Evolutionary conservation across 2,888 invertebrate genomes (phyloP), one percentile per base, ranked within the genome.

Genomic region (Augochlorella aurata): DNA sequence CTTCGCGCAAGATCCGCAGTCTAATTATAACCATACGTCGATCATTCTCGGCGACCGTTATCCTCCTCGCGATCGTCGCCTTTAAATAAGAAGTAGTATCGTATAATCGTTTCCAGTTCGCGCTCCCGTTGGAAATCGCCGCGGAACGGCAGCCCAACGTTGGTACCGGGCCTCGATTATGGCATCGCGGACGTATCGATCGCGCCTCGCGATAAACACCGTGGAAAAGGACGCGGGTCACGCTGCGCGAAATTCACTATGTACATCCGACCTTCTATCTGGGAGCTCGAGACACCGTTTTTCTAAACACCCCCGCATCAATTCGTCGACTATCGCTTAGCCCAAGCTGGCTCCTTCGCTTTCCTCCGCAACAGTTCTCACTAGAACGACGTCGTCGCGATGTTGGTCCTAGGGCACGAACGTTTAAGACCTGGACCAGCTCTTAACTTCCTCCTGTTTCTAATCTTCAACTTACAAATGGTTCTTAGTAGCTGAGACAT

Each of bases 81-180:
- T 24, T 82, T 81, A 81, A 84, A 78, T 81, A 75, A 73, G 45
- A 45, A n/a, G 65, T 69, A 73, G 70, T 63, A 29, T 81, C 68
- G 54, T 74, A 73, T 77, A 12, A 47, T 74, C 44, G 58, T 70
- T n/a, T 54, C 38, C 49, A 70, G 73, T 66, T 18, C 47, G 45
- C 45, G 54, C 44, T 49, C 9, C 4, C 7, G 16, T 68, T 14
- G 47, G 52, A 69, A 67, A 74, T 74, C 49, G 24, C 66, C 21
- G 38, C 47, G 58, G 49, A 63, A 44, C 21, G 16, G 44, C n/a
- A 8, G 54, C 54, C 21, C 16, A n/a, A 38, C 38, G 29, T 61
- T 5, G 18, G 29, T 61, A 47, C 24, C 12, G 29, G 67, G 49
- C 54, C 54, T 71, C 72, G 18, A 49, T 44, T 49, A 29, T 71